A percentile compares a stretch with the other conserved stretches of the same genome.
Evolutionary conservation across 1,140 invertebrate species (phyloP).

Genomic region (Platyscapa corneri): DNA sequence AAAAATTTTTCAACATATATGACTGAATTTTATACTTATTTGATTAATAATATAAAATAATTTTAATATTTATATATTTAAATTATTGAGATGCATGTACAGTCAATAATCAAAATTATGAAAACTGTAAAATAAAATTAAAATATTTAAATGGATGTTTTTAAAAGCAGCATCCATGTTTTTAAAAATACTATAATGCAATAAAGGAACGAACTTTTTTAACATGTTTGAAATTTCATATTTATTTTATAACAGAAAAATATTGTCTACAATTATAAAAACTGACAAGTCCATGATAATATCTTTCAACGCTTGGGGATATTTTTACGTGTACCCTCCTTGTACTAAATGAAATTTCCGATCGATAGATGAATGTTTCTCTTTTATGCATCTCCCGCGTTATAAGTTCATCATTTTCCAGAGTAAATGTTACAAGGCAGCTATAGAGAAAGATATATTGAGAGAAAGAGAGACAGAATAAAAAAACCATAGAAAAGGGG

Average conservation of each 20-base stretch:
- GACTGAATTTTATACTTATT: no score
- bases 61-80: not conserved
- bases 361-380: slow-evolving; percentile 37
- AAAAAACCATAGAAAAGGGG: not conserved
- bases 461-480: not conserved
- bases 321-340: not conserved
- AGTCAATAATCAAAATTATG: not conserved
- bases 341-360: slow-evolving; percentile 23
- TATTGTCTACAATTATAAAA: slow-evolving; percentile 22
- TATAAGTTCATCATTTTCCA: slow-evolving; percentile 29
- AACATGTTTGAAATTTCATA: not conserved
- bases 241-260: not conserved
- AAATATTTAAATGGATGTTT: no score
- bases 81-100: not conserved
- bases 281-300: slow-evolving; percentile 11
- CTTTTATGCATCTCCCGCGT: not conserved
- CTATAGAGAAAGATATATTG: not conserved
- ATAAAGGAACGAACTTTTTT: not conserved
- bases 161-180: no score
- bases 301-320: not conserved
- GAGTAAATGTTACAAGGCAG: slow-evolving; percentile 14
- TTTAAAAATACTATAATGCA: not conserved
- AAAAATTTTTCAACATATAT: no score
- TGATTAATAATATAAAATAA: not conserved
- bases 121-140: not conserved